Evolutionary conservation across 35 echinoderm and acorn worm genomes (phyloP).

Genomic region (Lytechinus variegatus): DNA sequence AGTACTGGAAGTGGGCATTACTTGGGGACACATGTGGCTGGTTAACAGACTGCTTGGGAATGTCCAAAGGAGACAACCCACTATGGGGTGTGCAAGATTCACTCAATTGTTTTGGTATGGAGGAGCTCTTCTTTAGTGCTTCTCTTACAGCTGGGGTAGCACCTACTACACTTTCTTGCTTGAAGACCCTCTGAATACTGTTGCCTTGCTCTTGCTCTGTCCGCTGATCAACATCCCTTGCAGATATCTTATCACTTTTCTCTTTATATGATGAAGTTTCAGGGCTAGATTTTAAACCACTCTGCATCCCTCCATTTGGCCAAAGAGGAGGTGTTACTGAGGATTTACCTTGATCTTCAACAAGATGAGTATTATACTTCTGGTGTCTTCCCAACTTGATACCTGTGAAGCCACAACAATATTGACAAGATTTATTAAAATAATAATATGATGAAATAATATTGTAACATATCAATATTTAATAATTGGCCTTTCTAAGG

Average conservation of each 20-base stretch:
- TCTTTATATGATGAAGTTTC: not conserved
- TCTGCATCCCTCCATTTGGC: not conserved
- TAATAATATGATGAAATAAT: too few relatives aligned
- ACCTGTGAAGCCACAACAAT: conserved; percentile 31
- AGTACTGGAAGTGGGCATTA: not conserved
- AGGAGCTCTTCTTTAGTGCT: not conserved
- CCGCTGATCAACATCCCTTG: not conserved
- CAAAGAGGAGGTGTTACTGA: not conserved
- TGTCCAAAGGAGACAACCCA: not conserved
- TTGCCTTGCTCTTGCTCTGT: not conserved
- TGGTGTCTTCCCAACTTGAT: conserved; percentile 72
- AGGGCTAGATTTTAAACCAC: not conserved
- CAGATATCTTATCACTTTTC: not conserved
- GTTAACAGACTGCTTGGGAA: not conserved
- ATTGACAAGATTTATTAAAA: too few relatives aligned
- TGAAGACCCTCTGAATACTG: not conserved
- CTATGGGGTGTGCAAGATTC: not conserved
- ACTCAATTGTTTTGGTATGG: not conserved
- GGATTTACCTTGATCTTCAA: not conserved
- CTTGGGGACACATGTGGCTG: not conserved
- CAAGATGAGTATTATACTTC: conserved; percentile 56
- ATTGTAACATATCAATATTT: too few relatives aligned
- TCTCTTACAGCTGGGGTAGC: not conserved
- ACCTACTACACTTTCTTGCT: not conserved
- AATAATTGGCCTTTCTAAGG: too few relatives aligned